Percentiles rank a stretch among this genome's conserved stretches.
Conservation (phyloP, 1,140 invertebrate genomes). For the Brachionus sp. region DNA sequence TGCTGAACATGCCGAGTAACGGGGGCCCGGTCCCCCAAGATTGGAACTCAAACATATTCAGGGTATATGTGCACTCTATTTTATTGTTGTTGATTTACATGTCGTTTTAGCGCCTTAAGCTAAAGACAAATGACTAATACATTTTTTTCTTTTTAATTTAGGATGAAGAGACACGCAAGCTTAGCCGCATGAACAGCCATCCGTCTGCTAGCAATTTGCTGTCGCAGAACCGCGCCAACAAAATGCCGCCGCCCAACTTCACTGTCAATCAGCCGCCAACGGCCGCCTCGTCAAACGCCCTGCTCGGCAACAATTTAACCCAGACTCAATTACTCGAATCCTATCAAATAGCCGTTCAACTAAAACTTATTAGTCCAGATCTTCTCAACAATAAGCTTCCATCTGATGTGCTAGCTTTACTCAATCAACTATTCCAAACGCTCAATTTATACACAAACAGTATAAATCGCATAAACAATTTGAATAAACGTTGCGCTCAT, state of each 20-base stretch:
- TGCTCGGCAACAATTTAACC: neutral
- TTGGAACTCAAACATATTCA: neutral
- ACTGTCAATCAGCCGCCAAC: neutral
- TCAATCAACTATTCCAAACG: constrained; percentile 44
- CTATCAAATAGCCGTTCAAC: neutral
- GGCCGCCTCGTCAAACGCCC: neutral
- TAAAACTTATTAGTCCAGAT: constrained; percentile 2
- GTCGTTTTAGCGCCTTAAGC: neutral
- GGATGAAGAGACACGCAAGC: neutral
- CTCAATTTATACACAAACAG: neutral
- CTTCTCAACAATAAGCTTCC: constrained; percentile 37
- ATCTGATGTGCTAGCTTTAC: neutral
- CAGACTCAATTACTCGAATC: constrained; percentile 9
- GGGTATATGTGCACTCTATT: neutral
- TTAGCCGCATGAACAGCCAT: neutral
- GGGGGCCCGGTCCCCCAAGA: neutral
- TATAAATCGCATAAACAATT: neutral
- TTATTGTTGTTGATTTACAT: neutral
- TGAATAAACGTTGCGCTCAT: neutral
- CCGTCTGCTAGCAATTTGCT: neutral
- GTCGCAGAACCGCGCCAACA: neutral
- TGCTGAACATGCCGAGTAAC: neutral
- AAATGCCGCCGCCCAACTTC: neutral
- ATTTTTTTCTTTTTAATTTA: neutral
- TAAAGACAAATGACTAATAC: neutral